Base-by-base conservation (phyloP, 2,888 invertebrate genomes). In the Cephus rjabovi region DNA sequence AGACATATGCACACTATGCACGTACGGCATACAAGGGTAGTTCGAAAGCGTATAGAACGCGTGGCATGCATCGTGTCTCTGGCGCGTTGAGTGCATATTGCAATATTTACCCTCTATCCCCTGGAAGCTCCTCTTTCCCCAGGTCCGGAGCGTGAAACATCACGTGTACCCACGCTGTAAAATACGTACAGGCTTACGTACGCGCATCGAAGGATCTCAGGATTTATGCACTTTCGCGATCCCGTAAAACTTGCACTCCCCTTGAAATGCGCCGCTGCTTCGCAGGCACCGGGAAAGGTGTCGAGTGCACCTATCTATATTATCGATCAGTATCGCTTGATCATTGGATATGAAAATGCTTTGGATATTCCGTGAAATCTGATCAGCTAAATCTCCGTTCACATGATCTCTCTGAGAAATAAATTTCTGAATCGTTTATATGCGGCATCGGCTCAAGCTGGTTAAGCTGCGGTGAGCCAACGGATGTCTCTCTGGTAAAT, bases 81-180 rank as follows among this genome's bases (percentile, higher is more conserved):
- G 15, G 71, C 34, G 80, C 85, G 85, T 83, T 89, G 89, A 90
- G 89, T 90, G 89, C 89, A 87, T 86, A 83, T 86, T 90, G 88
- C 89, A 90, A 90, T 90, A 90, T 90, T 90, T 87, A 90, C 86
- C 84, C 86, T 81, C 78, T 69, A 79, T 74, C 69, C 73, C 75
- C 30, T 35, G 75, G 73, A 35, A 73, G 69, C 70, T 31, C 40
- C 69, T 37, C 71, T 76, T 75, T 77, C 68, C 69, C 35, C 73
- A 73, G 70, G 37, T 31, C 12, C 30, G 30, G 15, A 6, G 37
- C 12, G 31, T 71, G 30, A 71, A 71, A 71, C 30, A 71, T 71
- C 56, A 56, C 23, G 56, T 56, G 23, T 56, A 23, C 6, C 56
- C 23, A 56, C 56, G 56, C 9, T 56, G 56, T 56, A 23, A 56